phyloP scores from a whole-genome alignment of 2,797 vertebrate genomes.

The Anguilla marmorata region DNA sequence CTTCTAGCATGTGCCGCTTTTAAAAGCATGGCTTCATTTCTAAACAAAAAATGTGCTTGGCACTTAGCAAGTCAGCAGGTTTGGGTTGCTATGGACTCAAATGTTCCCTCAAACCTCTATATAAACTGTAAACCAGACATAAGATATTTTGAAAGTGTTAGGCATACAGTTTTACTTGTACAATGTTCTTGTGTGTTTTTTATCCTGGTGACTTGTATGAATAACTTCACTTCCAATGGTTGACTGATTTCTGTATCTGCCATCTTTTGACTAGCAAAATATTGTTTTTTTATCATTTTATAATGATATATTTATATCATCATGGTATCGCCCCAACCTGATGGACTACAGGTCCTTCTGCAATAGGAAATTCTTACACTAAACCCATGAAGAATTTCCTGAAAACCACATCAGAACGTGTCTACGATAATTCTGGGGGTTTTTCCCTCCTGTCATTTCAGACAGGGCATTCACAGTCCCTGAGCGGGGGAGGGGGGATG shows the following conservation, averaged over 20 bases:
- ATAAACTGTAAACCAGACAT: no score
- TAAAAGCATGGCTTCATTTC: no score
- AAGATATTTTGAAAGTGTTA: no score
- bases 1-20: no score
- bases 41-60: no score
- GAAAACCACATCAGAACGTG: conserved; percentile 65
- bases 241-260: not conserved
- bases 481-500: not conserved
- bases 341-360: conserved; percentile 61
- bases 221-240: not conserved
- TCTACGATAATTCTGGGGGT: conserved; percentile 42
- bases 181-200: not conserved
- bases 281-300: not conserved
- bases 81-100: no score
- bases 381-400: conserved; percentile 66
- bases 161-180: not conserved
- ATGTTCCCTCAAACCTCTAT: no score
- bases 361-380: conserved; percentile 65
- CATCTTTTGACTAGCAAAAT: not conserved
- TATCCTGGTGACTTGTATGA: not conserved
- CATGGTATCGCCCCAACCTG: not conserved
- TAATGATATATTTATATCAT: not conserved
- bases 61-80: no score
- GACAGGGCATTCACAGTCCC: not conserved
- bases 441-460: conserved; percentile 20